These are phyloP conservation scores for Branchinecta sandiegonensis DNA, from an alignment of 2,888 invertebrate genomes.

Conservation along the genomic window DNA sequence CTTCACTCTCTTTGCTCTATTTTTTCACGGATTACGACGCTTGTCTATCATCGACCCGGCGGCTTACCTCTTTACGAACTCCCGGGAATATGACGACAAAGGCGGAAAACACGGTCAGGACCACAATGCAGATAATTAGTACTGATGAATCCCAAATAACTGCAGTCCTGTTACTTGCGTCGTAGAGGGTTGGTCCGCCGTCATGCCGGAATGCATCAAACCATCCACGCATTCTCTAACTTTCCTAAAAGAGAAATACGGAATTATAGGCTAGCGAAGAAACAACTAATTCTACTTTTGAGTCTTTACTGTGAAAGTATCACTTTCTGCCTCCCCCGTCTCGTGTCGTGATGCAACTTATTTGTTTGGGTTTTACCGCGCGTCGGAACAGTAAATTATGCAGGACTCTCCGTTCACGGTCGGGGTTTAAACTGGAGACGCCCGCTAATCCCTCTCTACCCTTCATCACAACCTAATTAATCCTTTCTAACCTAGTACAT, in stretches of 20 bases:
- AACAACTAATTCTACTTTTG: too few species aligned
- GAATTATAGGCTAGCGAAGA: not conserved
- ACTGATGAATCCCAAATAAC: conserved; percentile 84
- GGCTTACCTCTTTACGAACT: conserved; percentile 70
- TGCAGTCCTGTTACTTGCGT: conserved; percentile 83
- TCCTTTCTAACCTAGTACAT: too few species aligned
- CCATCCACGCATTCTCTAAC: conserved; percentile 71
- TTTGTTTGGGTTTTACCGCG: too few species aligned
- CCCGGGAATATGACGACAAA: conserved; percentile 94
- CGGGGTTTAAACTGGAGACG: too few species aligned
- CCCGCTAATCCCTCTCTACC: too few species aligned
- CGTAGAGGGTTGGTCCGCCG: conserved; percentile 91
- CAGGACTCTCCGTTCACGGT: too few species aligned
- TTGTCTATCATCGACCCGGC: not conserved
- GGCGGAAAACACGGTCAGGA: conserved; percentile 79
- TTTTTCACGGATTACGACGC: not conserved
- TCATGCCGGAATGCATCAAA: conserved; percentile 93
- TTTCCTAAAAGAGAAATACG: not conserved
- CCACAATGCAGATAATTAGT: conserved; percentile 68
- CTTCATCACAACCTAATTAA: too few species aligned
- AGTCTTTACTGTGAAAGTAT: too few species aligned
- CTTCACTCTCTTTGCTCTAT: too few species aligned
- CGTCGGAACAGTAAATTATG: too few species aligned
- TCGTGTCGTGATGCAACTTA: too few species aligned
- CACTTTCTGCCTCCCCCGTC: too few species aligned